Evolutionary conservation across 2,888 invertebrate genomes (phyloP), one percentile per base, ranked within the genome.

Genomic region (Dicranocentrus wangi): DNA sequence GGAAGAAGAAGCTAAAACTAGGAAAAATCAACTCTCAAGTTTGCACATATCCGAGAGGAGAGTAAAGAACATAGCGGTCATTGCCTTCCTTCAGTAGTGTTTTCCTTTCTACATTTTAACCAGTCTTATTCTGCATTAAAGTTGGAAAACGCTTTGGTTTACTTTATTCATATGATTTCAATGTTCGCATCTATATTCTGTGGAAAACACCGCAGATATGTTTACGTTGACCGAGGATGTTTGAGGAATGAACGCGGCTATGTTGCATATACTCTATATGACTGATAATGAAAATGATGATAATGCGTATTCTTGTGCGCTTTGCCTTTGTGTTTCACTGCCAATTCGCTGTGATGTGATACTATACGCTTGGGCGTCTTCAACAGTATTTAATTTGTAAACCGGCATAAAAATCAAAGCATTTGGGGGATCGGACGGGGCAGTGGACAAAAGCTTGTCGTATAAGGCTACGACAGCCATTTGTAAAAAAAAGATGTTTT

Each of bases 101-200:
- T n/a, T 19, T 23, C 15, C 55, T 55, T 17, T 55, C 72, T 66
- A 25, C 42, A 72, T 58, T 79, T 79, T 71, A 79, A 71, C 79
- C 66, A 79, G 79, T 79, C 79, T 65, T 77, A n/a, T n/a, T n/a
- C n/a, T n/a, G n/a, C n/a, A n/a, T 69, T 55, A 2, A 68, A 42
- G 21, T 21, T 51, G 39, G 27, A 61, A 69, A 69, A 15, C 28
- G 15, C 25, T 70, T 69, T 63, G 27, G 47, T 47, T 68, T 77
- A 69, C 65, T 42, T 71, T 66, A 51, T 66, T 66, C 47, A 66
- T 39, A 63, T 63, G 21, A 63, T 63, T 63, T 63, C 61, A 23
- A 42, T 28, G 42, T 39, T 13, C 63, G 42, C n/a, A 21, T 23
- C 42, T 19, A 13, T 17, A 39, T 7, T 39, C 39, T 8, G 39